Evolutionary conservation across 2,797 vertebrate species (phyloP), one percentile per base, ranked within the genome.

Genomic region (Spinus olivaceus): DNA sequence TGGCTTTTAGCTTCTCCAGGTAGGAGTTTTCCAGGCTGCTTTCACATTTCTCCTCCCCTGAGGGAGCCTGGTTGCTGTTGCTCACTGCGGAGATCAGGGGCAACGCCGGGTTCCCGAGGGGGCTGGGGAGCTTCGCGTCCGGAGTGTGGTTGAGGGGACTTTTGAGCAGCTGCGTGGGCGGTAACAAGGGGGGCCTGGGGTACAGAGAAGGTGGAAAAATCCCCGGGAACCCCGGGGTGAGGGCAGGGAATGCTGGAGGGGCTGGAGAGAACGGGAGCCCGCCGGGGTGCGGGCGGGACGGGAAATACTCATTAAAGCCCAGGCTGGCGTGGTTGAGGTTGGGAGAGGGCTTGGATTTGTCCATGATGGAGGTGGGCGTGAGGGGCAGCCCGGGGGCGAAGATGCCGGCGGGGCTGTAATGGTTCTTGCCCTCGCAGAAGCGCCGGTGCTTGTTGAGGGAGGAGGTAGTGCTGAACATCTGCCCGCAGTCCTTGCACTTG

Each of bases 201-300:
- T 99, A 99, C 20, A 99, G 95, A n/a, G 99, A 99, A 0, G 98
- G 99, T 1, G 99, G 98, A 90, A 99, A 99, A 92, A 99, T 98
- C 67, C 99, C 98, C 3, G 99, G 99, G 97, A 99, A 99, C 24
- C 99, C 98, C 17, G 99, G 99, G 0, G 98, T 96, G 73, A 99
- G 98, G 4, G 98, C 95, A 0, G 99, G 98, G 91, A 99, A 99
- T 0, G 98, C 97, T 0, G 99, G 98, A 6, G 99, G 98, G 5
- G 98, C 98, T 0, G 98, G 94, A 0, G 99, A 98, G 97, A 99
- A 99, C 2, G 99, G 98, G 74, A 99, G 97, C 50, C 98, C 97
- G 8, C 98, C 98, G 0, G 99, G 99, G 85, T 99, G 99, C 1
- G 98, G 98, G 92, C 99, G 98, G 81, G 99, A 99, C 1, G 99